A percentile compares a stretch with the other conserved stretches of the same genome.
Conservation (phyloP, 1,140 invertebrate species). For the Diabrotica virgifera region DNA sequence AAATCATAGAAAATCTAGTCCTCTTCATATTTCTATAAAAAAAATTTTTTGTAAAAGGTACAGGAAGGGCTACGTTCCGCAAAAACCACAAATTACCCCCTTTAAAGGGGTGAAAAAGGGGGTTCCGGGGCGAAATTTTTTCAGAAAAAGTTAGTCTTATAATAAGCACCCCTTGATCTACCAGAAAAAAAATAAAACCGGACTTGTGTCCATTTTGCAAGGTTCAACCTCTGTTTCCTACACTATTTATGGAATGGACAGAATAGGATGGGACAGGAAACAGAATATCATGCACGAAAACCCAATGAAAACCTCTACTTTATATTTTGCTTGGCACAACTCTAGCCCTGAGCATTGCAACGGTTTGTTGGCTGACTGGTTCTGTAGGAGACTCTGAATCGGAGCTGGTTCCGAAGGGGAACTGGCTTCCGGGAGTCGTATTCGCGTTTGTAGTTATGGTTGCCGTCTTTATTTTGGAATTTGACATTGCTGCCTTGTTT, state of each 20-base stretch:
- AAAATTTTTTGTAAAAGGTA: too few relatives aligned
- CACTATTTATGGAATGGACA: neutral
- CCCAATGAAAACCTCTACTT: neutral
- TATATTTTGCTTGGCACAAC: conserved; percentile 46
- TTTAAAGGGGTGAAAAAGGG: too few relatives aligned
- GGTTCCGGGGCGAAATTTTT: too few relatives aligned
- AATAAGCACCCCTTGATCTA: too few relatives aligned
- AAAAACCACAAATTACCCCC: too few relatives aligned
- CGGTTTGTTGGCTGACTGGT: conserved; percentile 55
- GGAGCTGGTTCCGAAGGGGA: conserved; percentile 50
- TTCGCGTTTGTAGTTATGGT: conserved; percentile 20
- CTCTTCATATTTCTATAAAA: too few relatives aligned
- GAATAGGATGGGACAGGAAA: neutral
- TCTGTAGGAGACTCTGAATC: conserved; percentile 62
- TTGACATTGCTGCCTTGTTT: conserved; percentile 9
- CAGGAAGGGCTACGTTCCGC: too few relatives aligned
- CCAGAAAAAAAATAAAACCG: too few relatives aligned
- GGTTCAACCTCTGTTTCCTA: too few relatives aligned
- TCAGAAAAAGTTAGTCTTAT: too few relatives aligned
- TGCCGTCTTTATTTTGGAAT: conserved; percentile 10
- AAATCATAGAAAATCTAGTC: too few relatives aligned
- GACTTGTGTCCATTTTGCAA: too few relatives aligned
- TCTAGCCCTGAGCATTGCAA: conserved; percentile 51
- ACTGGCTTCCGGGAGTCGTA: conserved; percentile 25
- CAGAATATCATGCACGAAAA: neutral